These are phyloP conservation scores for Pseudolaguvia tuberculata DNA, from an alignment of 2,113 vertebrate species.

Conservation along the genomic window DNA sequence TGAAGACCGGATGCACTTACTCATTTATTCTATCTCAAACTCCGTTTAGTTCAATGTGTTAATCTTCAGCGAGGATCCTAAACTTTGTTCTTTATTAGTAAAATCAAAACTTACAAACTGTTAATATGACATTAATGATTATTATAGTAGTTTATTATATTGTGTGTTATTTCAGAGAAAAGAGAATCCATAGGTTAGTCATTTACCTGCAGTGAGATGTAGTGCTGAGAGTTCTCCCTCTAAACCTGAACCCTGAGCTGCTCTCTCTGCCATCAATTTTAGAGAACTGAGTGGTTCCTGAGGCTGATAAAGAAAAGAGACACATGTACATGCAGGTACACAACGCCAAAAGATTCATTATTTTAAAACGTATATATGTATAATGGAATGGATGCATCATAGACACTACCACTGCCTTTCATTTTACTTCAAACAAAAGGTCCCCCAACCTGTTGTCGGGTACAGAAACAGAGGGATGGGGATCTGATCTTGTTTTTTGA, in stretches of 20 bases:
- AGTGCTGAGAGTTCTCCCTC: constrained; percentile 79
- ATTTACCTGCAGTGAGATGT: constrained; percentile 77
- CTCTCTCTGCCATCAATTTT: constrained; percentile 86
- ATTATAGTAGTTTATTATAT: not conserved
- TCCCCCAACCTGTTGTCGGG: not conserved
- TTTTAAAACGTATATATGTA: not conserved
- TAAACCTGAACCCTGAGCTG: constrained; percentile 79
- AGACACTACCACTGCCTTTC: not conserved
- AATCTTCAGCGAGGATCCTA: not conserved
- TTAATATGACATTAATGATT: not conserved
- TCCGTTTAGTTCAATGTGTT: too few relatives aligned
- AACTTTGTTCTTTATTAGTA: not conserved
- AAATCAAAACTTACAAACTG: not conserved
- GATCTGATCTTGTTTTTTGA: not conserved
- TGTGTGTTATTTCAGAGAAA: too few relatives aligned
- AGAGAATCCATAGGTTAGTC: too few relatives aligned
- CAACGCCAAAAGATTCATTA: not conserved
- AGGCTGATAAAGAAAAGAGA: constrained; percentile 56
- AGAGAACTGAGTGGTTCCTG: constrained; percentile 80
- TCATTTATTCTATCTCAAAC: not conserved
- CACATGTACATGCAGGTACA: not conserved
- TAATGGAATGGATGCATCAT: not conserved
- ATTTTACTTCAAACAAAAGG: not conserved
- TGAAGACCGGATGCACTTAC: not conserved
- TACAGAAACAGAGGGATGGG: not conserved